Evolutionary conservation across 1,140 invertebrate genomes (phyloP).

Genomic region (Philotrypesis tridentata): DNA sequence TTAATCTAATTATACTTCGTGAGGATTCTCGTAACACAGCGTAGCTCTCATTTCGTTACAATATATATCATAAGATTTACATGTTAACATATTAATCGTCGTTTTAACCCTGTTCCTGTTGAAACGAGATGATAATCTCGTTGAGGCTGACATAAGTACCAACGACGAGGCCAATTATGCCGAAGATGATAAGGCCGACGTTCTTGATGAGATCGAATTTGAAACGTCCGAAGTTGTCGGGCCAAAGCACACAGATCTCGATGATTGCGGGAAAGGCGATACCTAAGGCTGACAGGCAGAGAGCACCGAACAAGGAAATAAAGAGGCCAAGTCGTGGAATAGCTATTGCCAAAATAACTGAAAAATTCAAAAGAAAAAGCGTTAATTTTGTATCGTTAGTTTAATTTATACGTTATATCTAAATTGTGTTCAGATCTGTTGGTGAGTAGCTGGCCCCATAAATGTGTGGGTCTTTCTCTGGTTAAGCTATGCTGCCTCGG

Average conservation of each 20-base stretch:
- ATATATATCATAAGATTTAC: too few species aligned
- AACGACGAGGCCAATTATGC: constrained; percentile 79
- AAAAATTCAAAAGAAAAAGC: constrained; percentile 58
- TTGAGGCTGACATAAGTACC: constrained; percentile 82
- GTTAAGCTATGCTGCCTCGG: too few species aligned
- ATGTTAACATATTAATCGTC: too few species aligned
- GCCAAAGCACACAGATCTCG: constrained; percentile 80
- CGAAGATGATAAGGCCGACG: constrained; percentile 77
- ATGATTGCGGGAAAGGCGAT: constrained; percentile 89
- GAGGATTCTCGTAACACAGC: too few species aligned
- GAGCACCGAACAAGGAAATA: constrained; percentile 89
- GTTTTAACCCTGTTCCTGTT: too few species aligned
- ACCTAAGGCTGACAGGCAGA: constrained; percentile 85
- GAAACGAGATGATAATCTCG: constrained; percentile 75
- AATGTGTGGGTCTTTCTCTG: too few species aligned
- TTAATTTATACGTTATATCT: too few species aligned
- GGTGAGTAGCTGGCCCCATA: too few species aligned
- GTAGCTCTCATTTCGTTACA: too few species aligned
- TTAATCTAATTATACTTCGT: too few species aligned
- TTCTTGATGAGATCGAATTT: constrained; percentile 76
- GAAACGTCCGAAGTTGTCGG: constrained; percentile 70
- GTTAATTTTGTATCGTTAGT: too few species aligned
- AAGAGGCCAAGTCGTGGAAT: constrained; percentile 87
- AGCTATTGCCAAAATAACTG: constrained; percentile 83
- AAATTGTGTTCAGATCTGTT: too few species aligned